Conservation (phyloP, 30 jellyfish, hydroid and myxozoan species). For the Chironex yamaguchii region DNA sequence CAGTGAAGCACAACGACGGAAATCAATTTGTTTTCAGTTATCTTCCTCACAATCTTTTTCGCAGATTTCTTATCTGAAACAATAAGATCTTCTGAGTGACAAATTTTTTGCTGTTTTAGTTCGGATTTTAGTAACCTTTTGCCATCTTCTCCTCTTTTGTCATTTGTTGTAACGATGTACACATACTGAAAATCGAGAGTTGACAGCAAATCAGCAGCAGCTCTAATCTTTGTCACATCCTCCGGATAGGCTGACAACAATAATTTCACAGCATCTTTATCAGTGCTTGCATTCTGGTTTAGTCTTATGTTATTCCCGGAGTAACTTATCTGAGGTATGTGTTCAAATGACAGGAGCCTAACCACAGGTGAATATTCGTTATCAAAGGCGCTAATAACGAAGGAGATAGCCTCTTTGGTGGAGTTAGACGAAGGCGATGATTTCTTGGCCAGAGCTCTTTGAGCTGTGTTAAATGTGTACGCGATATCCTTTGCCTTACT, state of each 20-base stretch:
- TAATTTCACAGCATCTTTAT: constrained; percentile 12
- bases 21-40: constrained; percentile 55
- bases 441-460: constrained; percentile 12
- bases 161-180: constrained; percentile 70
- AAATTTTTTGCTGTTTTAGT: neutral
- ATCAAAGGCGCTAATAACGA: constrained; percentile 71
- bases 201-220: constrained; percentile 72
- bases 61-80: constrained; percentile 9
- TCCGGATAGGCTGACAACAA: constrained; percentile 82
- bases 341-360: constrained; percentile 51
- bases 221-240: constrained; percentile 54
- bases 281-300: constrained; percentile 37
- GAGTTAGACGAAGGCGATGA: neutral
- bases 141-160: constrained; percentile 61
- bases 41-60: constrained; percentile 22
- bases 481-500: constrained; percentile 71
- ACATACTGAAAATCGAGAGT: constrained; percentile 66
- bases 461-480: constrained; percentile 55
- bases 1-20: constrained; percentile 79
- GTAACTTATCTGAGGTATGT: constrained; percentile 83
- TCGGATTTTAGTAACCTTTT: constrained; percentile 10
- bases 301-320: constrained; percentile 51
- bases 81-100: constrained; percentile 21
- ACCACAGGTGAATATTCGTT: constrained; percentile 26
- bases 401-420: constrained; percentile 59